phyloP scores from a whole-genome alignment of 2,113 vertebrate genomes.

The Papio anubis region DNA sequence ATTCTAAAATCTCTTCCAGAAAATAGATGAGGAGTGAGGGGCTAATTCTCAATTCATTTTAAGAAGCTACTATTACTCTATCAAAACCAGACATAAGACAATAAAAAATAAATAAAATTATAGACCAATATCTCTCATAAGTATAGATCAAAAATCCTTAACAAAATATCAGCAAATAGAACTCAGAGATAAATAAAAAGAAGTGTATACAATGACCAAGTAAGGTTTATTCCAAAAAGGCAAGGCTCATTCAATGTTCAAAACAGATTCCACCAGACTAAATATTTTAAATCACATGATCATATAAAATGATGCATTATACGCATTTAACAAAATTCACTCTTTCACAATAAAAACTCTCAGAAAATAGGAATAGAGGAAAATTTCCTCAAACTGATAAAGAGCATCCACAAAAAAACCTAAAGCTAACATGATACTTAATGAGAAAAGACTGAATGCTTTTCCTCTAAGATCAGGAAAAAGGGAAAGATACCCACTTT shows the following conservation, averaged over 20 bases:
- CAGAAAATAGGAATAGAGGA: not conserved
- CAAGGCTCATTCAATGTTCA: not conserved
- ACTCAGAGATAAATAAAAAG: conserved; percentile 22
- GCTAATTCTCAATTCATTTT: not conserved
- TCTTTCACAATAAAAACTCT: conserved; percentile 9
- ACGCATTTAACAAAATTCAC: not conserved
- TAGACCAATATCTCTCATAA: not conserved
- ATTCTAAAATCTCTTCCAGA: conserved; percentile 17
- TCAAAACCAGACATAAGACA: not conserved
- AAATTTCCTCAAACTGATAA: not conserved
- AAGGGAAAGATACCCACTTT: not conserved
- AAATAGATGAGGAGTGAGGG: not conserved
- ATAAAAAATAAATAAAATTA: not conserved
- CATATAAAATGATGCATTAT: not conserved
- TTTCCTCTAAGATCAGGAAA: not conserved
- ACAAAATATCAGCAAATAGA: not conserved
- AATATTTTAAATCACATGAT: not conserved
- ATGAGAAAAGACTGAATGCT: not conserved
- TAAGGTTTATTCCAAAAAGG: not conserved
- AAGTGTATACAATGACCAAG: not conserved
- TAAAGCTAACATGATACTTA: not conserved
- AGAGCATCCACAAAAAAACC: not conserved
- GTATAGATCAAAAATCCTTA: not conserved
- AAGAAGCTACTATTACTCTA: not conserved
- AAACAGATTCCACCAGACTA: not conserved